Evolutionary conservation across 2,888 invertebrate genomes (phyloP).

Genomic region (Notocelia uddmanniana): DNA sequence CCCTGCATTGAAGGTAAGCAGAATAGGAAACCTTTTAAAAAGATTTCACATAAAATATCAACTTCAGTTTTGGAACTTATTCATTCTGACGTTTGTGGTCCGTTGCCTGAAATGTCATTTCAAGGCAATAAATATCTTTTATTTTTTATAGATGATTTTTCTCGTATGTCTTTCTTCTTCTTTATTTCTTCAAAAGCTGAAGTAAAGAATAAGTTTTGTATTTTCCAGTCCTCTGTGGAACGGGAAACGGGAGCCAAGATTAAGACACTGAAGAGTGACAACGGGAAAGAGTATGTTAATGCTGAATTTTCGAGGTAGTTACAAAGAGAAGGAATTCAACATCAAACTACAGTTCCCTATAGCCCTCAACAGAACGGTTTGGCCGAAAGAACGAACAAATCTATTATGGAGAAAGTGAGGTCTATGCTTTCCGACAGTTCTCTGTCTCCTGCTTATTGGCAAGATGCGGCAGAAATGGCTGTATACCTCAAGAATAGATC

Average conservation of each 20-base stretch:
- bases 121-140: background rate
- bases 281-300: background rate
- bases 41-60: background rate
- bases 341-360: conserved; percentile 4
- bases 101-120: background rate
- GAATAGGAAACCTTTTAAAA: background rate
- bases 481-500: conserved; percentile 2
- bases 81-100: background rate
- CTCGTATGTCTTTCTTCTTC: background rate
- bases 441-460: background rate
- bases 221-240: background rate
- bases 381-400: background rate
- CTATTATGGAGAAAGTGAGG: background rate
- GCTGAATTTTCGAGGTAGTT: background rate
- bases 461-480: background rate
- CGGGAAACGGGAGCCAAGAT: conserved; percentile 3
- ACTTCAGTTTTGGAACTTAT: background rate
- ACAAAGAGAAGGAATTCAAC: conserved; percentile 1
- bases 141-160: background rate
- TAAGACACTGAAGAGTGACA: conserved; percentile 5
- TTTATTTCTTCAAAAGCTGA: background rate
- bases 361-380: background rate
- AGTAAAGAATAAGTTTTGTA: background rate
- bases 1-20: conserved; percentile 5
- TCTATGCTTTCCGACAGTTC: background rate